Evolutionary conservation across 2,888 invertebrate species (phyloP), one percentile per base, ranked within the genome.

Genomic region (Drosophila mercatorum): DNA sequence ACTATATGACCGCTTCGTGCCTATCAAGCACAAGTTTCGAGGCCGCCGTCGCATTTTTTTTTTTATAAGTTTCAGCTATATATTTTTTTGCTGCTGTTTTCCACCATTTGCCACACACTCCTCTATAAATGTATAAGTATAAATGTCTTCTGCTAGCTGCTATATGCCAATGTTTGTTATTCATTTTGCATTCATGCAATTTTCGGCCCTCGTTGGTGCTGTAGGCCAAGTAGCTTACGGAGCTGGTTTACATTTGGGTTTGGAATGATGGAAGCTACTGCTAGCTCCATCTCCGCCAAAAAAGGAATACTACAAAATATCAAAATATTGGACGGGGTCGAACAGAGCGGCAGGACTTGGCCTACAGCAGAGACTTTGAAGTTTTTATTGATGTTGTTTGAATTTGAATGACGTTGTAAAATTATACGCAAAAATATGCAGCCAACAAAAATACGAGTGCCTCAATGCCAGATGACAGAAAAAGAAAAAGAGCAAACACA

Each of bases 321-420:
- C 51, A 51, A 56, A 47, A 67, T 46, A 69, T 57, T 52, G 65
- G 28, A 28, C 52, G 61, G 55, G 43, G 70, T 36, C 43, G 58
- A 28, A 61, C 63, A 49, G 51, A 28, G 51, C 56, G 53, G 14
- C 52, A 58, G 38, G 41, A 61, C 58, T 64, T 78, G 56, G 66
- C 62, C 75, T 59, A 55, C 63, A 53, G 67, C 68, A 78, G 66
- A 61, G 65, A 77, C 85, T 88, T 85, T 75, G 81, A 81, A 81
- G 86, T 83, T 83, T 83, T 86, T 86, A 86, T 86, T 83, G 88
- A 83, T 81, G 88, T 83, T 86, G 73, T 81, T 75, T 77, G 86
- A 85, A 88, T 85, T 85, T 88, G 83, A 83, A 88, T 85, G 88
- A 85, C 84, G 80, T 75, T 85, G 84, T 85, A 79, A 88, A 85